These are phyloP conservation scores for Diglossa cyanea DNA, from an alignment of 2,797 vertebrate species.

Conservation along the genomic window DNA sequence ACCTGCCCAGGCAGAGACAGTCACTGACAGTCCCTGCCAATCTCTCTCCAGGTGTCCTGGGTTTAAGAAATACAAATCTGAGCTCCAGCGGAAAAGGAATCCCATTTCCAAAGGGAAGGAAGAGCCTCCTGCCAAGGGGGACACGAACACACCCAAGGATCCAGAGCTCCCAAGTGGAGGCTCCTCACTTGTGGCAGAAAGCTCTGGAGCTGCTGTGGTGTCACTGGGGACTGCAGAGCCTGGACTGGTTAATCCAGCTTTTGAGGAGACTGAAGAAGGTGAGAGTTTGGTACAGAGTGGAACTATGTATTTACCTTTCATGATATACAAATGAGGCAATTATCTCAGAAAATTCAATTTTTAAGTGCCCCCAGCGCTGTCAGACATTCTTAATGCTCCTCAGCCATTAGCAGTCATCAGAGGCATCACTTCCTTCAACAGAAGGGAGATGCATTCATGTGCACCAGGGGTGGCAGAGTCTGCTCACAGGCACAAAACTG, in stretches of 20 bases:
- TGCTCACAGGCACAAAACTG: neutral
- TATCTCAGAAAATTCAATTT: neutral
- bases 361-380: neutral
- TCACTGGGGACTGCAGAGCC: slow-evolving; percentile 81
- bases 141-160: slow-evolving; percentile 68
- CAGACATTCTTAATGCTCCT: neutral
- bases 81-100: slow-evolving; percentile 83
- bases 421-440: neutral
- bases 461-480: neutral
- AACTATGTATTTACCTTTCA: neutral
- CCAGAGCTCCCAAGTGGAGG: neutral
- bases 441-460: neutral
- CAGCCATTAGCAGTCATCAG: neutral
- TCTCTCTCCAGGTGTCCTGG: slow-evolving; percentile 82
- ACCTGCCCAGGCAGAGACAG: neutral
- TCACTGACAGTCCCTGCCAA: neutral
- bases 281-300: slow-evolving; percentile 25
- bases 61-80: slow-evolving; percentile 84
- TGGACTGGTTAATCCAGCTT: slow-evolving; percentile 89
- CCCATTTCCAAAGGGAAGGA: slow-evolving; percentile 79
- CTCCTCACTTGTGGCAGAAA: slow-evolving; percentile 60
- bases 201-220: slow-evolving; percentile 61
- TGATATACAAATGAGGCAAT: neutral
- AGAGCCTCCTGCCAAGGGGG: slow-evolving; percentile 74
- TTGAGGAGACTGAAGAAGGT: slow-evolving; percentile 91